Percentiles rank a stretch among this genome's conserved stretches.
Evolutionary conservation across 2,113 vertebrate species (phyloP).

Genomic region (Perca fluviatilis): DNA sequence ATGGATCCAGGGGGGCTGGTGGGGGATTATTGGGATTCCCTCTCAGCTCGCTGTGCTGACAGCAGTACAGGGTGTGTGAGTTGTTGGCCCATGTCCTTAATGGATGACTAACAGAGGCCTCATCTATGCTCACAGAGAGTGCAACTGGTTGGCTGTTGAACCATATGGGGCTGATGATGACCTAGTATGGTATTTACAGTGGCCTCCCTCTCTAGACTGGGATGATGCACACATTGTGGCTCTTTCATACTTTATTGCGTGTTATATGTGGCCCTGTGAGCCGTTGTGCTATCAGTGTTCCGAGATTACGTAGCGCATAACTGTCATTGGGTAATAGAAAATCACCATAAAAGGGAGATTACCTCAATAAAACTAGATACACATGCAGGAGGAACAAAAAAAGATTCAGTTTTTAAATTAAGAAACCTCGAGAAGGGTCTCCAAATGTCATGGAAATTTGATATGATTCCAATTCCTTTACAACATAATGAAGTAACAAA

Average conservation of each 20-base stretch:
- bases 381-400: background rate
- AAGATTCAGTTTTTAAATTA: background rate
- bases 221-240: background rate
- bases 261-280: background rate
- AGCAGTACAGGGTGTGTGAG: slow-evolving; percentile 4
- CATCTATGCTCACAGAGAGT: background rate
- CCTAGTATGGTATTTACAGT: background rate
- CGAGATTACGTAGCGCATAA: background rate
- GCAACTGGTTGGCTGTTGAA: slow-evolving; percentile 12
- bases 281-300: slow-evolving; percentile 11
- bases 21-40: slow-evolving; percentile 39
- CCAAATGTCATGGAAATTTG: background rate
- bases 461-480: background rate
- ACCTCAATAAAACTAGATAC: slow-evolving; percentile 20
- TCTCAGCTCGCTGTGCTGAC: slow-evolving; percentile 13
- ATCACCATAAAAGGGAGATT: slow-evolving; percentile 7
- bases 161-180: background rate
- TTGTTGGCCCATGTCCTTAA: background rate
- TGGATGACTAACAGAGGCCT: slow-evolving; percentile 16
- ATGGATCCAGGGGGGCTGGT: slow-evolving; percentile 13
- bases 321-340: slow-evolving; percentile 5
- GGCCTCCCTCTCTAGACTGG: background rate
- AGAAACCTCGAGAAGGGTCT: background rate
- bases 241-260: background rate
- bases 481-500: background rate